These are phyloP conservation scores for Acropternis orthonyx DNA, from an alignment of 2,797 vertebrate species.

Conservation along the genomic window DNA sequence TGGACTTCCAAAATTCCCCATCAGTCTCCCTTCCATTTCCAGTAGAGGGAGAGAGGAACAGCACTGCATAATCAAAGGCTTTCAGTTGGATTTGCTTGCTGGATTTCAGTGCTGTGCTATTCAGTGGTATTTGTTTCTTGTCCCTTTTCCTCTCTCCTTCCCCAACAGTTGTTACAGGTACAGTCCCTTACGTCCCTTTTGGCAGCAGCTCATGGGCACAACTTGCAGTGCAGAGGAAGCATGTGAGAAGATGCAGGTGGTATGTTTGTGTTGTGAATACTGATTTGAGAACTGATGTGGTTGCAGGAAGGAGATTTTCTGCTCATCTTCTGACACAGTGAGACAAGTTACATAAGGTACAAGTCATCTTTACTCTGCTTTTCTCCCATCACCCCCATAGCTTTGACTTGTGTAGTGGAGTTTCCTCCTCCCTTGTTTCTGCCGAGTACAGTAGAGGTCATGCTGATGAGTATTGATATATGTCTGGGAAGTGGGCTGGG, in stretches of 20 bases:
- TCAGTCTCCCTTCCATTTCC: not conserved
- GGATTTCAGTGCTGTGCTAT: not conserved
- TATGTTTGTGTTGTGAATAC: not conserved
- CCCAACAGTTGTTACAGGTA: not conserved
- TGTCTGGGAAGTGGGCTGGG: not conserved
- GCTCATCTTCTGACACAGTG: not conserved
- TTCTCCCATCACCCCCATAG: not conserved
- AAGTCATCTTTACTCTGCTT: not conserved
- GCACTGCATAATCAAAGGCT: not conserved
- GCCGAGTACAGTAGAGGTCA: not conserved
- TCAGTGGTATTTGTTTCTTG: not conserved
- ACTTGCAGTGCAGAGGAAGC: not conserved
- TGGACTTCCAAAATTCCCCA: not conserved
- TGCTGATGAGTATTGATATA: not conserved
- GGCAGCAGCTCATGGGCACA: not conserved
- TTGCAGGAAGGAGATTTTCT: not conserved
- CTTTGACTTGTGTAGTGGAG: not conserved
- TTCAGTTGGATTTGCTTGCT: not conserved
- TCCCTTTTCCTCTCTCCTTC: not conserved
- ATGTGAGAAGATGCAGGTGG: not conserved
- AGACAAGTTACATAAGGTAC: not conserved
- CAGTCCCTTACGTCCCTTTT: not conserved
- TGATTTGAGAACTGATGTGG: not conserved
- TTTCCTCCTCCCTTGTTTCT: not conserved
- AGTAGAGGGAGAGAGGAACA: not conserved